phyloP scores from a whole-genome alignment of 2,113 vertebrate species.

The Cyrtonyx montezumae region DNA sequence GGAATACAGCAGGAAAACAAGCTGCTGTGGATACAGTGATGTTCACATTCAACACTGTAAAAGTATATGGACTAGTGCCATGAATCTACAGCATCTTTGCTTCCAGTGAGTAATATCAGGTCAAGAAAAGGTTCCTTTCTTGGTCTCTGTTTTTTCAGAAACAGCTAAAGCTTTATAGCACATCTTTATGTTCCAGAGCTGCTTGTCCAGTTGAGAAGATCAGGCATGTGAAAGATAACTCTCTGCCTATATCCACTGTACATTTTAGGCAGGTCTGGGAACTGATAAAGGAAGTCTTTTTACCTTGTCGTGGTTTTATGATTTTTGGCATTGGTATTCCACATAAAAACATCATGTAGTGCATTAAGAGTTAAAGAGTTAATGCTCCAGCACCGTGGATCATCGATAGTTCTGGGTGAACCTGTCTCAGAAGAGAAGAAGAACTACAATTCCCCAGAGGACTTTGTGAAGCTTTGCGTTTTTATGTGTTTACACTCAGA shows the following conservation, averaged over 20 bases:
- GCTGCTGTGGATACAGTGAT: not conserved
- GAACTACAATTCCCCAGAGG: too few species aligned
- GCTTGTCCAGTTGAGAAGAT: not conserved
- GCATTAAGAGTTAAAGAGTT: too few species aligned
- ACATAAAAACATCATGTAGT: too few species aligned
- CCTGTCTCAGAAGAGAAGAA: too few species aligned
- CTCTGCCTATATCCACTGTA: not conserved
- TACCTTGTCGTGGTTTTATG: not conserved
- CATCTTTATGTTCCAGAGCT: not conserved
- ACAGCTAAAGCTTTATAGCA: not conserved
- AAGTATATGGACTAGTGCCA: not conserved
- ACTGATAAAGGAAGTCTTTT: not conserved
- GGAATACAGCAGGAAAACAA: not conserved
- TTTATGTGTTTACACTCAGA: too few species aligned
- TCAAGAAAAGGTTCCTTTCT: not conserved
- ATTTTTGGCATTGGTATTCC: too few species aligned
- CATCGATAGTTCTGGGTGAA: too few species aligned
- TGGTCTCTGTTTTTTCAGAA: not conserved
- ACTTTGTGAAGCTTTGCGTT: too few species aligned
- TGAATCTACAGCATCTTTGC: not conserved
- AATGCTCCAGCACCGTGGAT: too few species aligned
- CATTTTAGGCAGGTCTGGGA: conserved; percentile 2
- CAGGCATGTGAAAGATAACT: not conserved
- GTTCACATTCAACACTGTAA: not conserved
- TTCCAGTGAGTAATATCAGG: not conserved